Evolutionary conservation across 2,797 vertebrate genomes (phyloP).

Genomic region (Astyanax mexicanus): DNA sequence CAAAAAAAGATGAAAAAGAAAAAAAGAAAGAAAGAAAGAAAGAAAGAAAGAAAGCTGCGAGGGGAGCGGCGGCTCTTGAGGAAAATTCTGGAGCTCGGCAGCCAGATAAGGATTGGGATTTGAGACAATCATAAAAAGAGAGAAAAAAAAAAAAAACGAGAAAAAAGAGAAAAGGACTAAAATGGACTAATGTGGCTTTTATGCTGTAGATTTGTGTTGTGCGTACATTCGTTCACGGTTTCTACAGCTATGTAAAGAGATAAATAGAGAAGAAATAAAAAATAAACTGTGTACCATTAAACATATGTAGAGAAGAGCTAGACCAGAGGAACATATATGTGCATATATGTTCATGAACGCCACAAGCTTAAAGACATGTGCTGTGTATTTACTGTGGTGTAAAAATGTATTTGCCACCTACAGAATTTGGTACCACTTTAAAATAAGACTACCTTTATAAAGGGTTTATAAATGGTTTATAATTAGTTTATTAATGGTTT

Average conservation of each 20-base stretch:
- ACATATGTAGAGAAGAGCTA: too few relatives aligned
- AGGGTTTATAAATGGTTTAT: too few relatives aligned
- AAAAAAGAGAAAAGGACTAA: constrained; percentile 35
- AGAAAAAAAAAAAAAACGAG: too few relatives aligned
- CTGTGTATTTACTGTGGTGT: not conserved
- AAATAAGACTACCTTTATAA: too few relatives aligned
- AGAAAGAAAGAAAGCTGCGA: constrained; percentile 47
- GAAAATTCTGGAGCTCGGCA: not conserved
- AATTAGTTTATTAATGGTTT: too few relatives aligned
- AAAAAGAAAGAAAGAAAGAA: constrained; percentile 60
- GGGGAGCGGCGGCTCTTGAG: not conserved
- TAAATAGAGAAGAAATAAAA: too few relatives aligned
- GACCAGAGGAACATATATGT: too few relatives aligned
- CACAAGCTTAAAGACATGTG: not conserved
- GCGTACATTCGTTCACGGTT: not conserved
- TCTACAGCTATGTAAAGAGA: not conserved
- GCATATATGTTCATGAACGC: not conserved
- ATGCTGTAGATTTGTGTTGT: constrained; percentile 8
- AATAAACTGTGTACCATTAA: too few relatives aligned
- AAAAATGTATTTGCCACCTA: too few relatives aligned
- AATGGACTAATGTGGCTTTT: constrained; percentile 49
- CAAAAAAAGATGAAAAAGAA: too few relatives aligned
- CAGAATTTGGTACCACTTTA: too few relatives aligned
- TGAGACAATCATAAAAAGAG: constrained; percentile 38
- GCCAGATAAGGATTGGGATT: constrained; percentile 12